These are phyloP conservation scores for Limnodromus scolopaceus DNA, from an alignment of 2,797 vertebrate genomes.

Conservation along the genomic window DNA sequence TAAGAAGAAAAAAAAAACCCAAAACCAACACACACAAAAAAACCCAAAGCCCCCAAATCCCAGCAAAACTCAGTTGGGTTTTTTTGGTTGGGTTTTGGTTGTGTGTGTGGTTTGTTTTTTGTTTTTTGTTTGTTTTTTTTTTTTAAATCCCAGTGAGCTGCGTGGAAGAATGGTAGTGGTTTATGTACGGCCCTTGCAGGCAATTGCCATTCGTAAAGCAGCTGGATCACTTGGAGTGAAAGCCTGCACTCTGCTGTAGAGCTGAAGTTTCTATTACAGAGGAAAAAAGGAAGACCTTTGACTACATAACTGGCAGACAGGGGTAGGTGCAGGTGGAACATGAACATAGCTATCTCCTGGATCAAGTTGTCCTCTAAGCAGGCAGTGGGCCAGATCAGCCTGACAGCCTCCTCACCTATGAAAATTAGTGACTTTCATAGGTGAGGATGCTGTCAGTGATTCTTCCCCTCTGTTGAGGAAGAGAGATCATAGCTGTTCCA, in stretches of 20 bases:
- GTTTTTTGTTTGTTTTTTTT: not conserved
- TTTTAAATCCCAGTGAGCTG: not conserved
- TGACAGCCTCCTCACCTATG: not conserved
- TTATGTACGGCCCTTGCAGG: not conserved
- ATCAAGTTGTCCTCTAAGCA: not conserved
- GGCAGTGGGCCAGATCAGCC: not conserved
- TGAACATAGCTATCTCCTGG: not conserved
- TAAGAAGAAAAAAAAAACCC: not conserved
- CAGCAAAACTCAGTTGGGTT: not conserved
- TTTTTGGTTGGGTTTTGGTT: not conserved
- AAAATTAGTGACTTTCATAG: not conserved
- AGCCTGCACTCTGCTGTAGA: slow-evolving; percentile 40
- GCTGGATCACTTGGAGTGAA: not conserved
- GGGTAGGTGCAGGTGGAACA: not conserved
- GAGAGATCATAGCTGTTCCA: not conserved
- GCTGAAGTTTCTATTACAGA: not conserved
- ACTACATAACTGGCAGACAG: not conserved
- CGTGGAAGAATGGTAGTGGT: not conserved
- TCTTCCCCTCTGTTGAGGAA: not conserved
- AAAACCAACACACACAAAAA: not conserved
- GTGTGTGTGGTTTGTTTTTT: too few species aligned
- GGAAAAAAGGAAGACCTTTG: not conserved
- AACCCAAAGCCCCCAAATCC: not conserved
- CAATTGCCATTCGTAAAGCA: not conserved
- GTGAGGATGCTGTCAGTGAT: not conserved